phyloP scores from a whole-genome alignment of 2,888 invertebrate genomes.

The Ophioninae sp. region DNA sequence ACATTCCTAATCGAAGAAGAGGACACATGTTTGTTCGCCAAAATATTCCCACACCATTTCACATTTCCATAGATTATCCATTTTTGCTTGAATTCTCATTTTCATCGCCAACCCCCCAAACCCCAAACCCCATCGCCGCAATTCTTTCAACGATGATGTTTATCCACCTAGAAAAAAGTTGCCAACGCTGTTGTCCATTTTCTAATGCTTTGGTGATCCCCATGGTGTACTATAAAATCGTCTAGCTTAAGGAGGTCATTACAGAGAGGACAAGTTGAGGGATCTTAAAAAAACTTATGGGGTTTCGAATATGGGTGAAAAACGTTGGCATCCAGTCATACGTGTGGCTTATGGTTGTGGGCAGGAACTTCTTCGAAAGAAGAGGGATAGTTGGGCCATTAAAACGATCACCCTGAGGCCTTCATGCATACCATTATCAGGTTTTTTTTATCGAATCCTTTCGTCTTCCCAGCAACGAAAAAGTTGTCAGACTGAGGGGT shows the following conservation, averaged over 20 bases:
- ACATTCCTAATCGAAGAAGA: conserved; percentile 28
- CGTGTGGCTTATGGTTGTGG: conserved; percentile 70
- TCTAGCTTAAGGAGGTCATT: conserved; percentile 68
- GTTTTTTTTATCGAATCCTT: conserved; percentile 42
- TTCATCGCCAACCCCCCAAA: conserved; percentile 36
- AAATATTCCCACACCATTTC: conserved; percentile 26
- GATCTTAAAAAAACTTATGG: conserved; percentile 69
- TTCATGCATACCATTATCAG: conserved; percentile 69
- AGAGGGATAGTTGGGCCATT: conserved; percentile 66
- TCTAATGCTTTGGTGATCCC: conserved; percentile 25
- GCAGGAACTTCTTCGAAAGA: conserved; percentile 68
- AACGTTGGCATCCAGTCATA: conserved; percentile 1
- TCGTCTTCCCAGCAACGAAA: conserved; percentile 25
- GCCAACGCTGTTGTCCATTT: neutral
- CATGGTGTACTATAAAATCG: conserved; percentile 32
- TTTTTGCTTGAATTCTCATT: conserved; percentile 48
- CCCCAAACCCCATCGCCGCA: neutral
- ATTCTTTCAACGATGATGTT: neutral
- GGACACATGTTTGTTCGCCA: conserved; percentile 8
- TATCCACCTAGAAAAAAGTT: neutral
- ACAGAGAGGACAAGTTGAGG: conserved; percentile 72
- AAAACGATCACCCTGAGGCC: conserved; percentile 73
- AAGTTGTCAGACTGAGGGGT: conserved; percentile 20
- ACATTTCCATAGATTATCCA: conserved; percentile 39
- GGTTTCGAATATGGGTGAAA: conserved; percentile 63